These are phyloP conservation scores for Bombus breviceps DNA, from an alignment of 1,140 invertebrate genomes.

Conservation along the genomic window DNA sequence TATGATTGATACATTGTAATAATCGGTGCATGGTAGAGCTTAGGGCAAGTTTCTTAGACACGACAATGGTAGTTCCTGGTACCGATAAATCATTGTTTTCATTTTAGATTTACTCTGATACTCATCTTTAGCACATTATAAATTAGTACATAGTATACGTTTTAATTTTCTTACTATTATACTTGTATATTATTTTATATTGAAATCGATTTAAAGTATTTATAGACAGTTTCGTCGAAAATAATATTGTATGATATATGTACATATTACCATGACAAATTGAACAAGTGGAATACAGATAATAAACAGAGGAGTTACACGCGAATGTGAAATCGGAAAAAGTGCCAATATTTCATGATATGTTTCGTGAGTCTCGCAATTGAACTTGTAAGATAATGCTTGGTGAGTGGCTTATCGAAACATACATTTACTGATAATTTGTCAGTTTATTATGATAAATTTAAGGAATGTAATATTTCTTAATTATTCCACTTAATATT, in stretches of 20 bases:
- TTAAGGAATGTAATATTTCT: too few species aligned
- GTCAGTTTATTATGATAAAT: not conserved
- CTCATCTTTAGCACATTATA: not conserved
- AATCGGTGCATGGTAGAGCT: constrained; percentile 68
- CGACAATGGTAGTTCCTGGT: constrained; percentile 66
- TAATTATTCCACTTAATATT: too few species aligned
- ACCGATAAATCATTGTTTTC: constrained; percentile 52
- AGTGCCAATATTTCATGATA: constrained; percentile 3
- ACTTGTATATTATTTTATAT: not conserved
- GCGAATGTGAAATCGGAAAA: not conserved
- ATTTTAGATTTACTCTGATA: constrained; percentile 3
- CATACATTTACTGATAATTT: not conserved
- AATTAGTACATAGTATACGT: not conserved
- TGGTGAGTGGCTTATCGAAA: too few species aligned
- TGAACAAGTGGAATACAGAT: constrained; percentile 25
- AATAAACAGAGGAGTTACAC: not conserved
- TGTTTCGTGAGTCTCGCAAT: not conserved
- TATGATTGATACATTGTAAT: constrained; percentile 65
- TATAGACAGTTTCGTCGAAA: not conserved
- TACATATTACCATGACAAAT: not conserved
- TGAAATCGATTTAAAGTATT: not conserved
- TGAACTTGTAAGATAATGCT: constrained; percentile 12
- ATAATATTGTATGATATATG: not conserved
- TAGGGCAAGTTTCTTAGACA: constrained; percentile 58
- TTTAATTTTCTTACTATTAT: not conserved